Conservation (phyloP, 2,888 invertebrate genomes). For the Cylloceria caligata region DNA sequence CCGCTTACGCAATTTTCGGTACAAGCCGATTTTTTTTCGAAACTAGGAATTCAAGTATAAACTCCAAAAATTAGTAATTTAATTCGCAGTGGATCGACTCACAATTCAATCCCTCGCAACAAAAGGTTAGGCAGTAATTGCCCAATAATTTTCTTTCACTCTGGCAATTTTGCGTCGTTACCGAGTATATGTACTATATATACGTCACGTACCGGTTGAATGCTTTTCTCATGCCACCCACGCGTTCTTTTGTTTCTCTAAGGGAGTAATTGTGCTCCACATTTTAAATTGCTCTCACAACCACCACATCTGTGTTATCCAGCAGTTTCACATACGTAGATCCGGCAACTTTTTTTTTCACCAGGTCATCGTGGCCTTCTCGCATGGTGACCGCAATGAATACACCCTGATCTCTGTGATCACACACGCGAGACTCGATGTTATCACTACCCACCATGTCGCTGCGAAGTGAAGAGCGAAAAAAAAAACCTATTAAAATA, state of each 20-base stretch:
- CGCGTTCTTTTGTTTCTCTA: slow-evolving; percentile 8
- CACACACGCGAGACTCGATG: not conserved
- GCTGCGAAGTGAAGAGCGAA: not conserved
- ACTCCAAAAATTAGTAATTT: not conserved
- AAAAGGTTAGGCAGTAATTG: slow-evolving; percentile 7
- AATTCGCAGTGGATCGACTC: not conserved
- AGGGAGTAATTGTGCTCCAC: slow-evolving; percentile 32
- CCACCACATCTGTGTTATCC: slow-evolving; percentile 4
- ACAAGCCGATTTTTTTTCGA: not conserved
- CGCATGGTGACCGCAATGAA: slow-evolving; percentile 17
- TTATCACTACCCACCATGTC: not conserved
- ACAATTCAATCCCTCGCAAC: slow-evolving; percentile 10
- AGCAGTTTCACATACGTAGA: not conserved
- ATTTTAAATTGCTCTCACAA: slow-evolving; percentile 25
- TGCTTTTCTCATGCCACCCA: slow-evolving; percentile 17
- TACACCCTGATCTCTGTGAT: slow-evolving; percentile 11
- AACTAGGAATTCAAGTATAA: not conserved
- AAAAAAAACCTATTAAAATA: not conserved
- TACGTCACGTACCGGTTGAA: slow-evolving; percentile 12
- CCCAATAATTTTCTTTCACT: slow-evolving; percentile 16
- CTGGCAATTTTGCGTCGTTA: not conserved
- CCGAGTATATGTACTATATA: not conserved
- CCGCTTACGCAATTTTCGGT: not conserved
- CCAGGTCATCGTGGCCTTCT: not conserved
- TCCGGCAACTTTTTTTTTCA: slow-evolving; percentile 5